These are phyloP conservation scores for Buceros bicornis DNA, from an alignment of 2,797 vertebrate species.

Conservation along the genomic window DNA sequence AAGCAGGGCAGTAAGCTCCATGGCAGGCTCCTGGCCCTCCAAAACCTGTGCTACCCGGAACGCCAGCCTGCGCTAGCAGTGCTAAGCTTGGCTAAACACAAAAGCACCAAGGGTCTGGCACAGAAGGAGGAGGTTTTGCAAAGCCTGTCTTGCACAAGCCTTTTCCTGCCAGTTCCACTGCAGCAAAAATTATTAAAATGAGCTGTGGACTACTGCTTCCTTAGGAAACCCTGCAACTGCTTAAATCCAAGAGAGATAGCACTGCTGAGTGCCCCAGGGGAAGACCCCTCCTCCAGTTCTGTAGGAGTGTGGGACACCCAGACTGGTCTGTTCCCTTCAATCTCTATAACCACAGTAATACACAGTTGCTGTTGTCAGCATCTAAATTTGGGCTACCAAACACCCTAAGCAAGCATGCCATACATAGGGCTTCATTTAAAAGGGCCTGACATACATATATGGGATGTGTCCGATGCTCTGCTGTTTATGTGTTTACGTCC, in stretches of 20 bases:
- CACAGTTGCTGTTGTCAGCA: neutral
- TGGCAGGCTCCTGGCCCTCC: neutral
- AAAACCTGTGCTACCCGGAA: neutral
- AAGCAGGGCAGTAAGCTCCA: neutral
- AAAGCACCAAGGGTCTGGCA: neutral
- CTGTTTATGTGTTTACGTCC: neutral
- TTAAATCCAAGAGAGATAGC: neutral
- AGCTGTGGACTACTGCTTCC: neutral
- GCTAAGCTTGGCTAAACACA: neutral
- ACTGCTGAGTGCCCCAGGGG: neutral
- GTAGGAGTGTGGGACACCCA: neutral
- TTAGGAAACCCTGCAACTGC: neutral
- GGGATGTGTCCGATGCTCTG: neutral
- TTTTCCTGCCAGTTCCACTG: neutral
- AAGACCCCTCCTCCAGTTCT: neutral
- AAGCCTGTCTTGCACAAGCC: neutral
- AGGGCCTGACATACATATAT: neutral
- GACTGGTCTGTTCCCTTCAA: neutral
- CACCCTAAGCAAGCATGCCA: neutral
- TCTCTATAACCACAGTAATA: neutral
- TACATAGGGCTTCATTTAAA: neutral
- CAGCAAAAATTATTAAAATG: neutral
- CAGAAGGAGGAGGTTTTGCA: neutral
- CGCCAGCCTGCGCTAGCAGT: neutral
- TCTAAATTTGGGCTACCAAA: neutral